Base-by-base conservation (phyloP, 2,797 vertebrate genomes). In the Hypotaenidia okinawae region DNA sequence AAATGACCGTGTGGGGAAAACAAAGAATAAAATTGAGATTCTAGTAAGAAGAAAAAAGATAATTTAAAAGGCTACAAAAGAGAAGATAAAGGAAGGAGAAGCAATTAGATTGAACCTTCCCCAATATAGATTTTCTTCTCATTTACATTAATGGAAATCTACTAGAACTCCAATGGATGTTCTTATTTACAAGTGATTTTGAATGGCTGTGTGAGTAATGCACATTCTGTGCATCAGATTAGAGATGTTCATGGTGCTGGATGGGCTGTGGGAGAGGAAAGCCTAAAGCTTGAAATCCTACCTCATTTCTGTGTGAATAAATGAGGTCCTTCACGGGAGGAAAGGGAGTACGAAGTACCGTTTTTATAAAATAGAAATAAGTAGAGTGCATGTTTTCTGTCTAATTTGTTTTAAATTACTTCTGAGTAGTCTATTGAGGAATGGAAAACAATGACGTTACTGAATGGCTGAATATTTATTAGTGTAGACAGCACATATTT, bases 351-450 rank as follows among this genome's bases (percentile, higher is more conserved):
- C 24, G 80, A 67, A 22, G 43, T 73, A 33, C 45, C 2, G 0
- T 49, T 85, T 92, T 70, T 64, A 57, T 68, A 80, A 73, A 79
- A 67, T 3, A 43, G 32, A 89, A 87, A 62, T 84, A 66, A 66
- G 28, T 59, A 43, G 13, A 66, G 21, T 61, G 17, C 6, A 11
- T 64, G 23, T 45, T 91, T 89, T 80, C 67, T 70, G 39, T 74
- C 61, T 83, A 58, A 92, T 76, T 91, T 87, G 22, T 81, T 92
- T 93, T 61, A 93, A 91, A 90, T 88, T 85, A 87, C 55, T 92
- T 89, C 30, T 70, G 77, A 86, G 22, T 69, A 82, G 35, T 55
- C 70, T 63, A 2, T 1, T 59, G 72, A 84, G 81, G 39, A 94
- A 82, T 10, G 73, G 57, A 79, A 94, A 83, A 67, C n/a, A 45